Conservation (phyloP, 2,888 invertebrate genomes). For the Caenorhabditis panamensis region DNA sequence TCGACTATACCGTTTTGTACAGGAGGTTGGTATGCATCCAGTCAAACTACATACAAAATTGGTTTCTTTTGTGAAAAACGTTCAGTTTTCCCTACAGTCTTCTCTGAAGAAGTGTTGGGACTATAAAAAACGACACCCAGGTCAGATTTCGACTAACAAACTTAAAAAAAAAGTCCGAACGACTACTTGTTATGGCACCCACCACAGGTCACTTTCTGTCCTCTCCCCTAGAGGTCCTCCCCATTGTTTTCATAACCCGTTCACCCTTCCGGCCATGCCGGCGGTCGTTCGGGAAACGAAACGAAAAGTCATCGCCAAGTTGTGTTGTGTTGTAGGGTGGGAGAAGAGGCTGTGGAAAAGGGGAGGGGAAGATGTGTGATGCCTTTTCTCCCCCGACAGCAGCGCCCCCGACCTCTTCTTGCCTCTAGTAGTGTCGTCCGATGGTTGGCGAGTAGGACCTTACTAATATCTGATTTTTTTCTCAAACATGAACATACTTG, state of each 20-base stretch:
- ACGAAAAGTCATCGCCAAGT: slow-evolving; percentile 46
- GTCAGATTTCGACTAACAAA: too few relatives aligned
- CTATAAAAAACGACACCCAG: too few relatives aligned
- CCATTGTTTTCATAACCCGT: slow-evolving; percentile 15
- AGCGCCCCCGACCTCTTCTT: slow-evolving; percentile 33
- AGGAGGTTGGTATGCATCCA: too few relatives aligned
- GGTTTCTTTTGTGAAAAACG: too few relatives aligned
- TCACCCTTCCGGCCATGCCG: slow-evolving; percentile 7
- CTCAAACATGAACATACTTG: background rate
- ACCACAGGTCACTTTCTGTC: background rate
- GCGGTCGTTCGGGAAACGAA: slow-evolving; percentile 44
- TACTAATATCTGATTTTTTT: slow-evolving; percentile 26
- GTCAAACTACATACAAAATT: too few relatives aligned
- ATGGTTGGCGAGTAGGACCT: slow-evolving; percentile 29
- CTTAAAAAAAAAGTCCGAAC: background rate
- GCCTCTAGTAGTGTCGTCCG: slow-evolving; percentile 21
- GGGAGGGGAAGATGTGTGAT: slow-evolving; percentile 53
- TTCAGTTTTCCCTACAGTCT: too few relatives aligned
- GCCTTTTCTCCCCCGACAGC: slow-evolving; percentile 32
- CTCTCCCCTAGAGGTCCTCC: background rate
- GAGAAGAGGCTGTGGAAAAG: slow-evolving; percentile 18
- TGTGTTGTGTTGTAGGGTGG: slow-evolving; percentile 22
- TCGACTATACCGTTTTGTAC: too few relatives aligned
- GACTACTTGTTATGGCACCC: background rate
- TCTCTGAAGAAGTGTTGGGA: too few relatives aligned